These are phyloP conservation scores for Margaritifera margaritifera DNA, from an alignment of 2,888 invertebrate genomes.

Conservation along the genomic window DNA sequence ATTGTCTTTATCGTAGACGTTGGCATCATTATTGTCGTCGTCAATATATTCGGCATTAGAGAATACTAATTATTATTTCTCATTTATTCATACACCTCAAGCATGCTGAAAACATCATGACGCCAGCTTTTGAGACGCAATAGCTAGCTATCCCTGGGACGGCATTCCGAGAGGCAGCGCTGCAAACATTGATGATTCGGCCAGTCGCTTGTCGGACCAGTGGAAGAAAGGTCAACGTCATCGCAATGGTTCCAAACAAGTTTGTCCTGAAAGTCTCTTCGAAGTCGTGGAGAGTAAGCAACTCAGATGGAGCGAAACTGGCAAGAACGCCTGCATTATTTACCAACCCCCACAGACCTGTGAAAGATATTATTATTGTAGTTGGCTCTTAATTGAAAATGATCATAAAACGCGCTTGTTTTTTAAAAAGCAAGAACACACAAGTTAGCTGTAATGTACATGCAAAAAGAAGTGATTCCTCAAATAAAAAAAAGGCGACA, in stretches of 20 bases:
- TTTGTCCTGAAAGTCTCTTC: conserved; percentile 57
- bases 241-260: conserved; percentile 67
- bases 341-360: conserved; percentile 65
- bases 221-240: conserved; percentile 55
- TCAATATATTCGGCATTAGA: too few relatives aligned
- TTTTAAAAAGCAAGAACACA: too few relatives aligned
- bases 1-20: too few relatives aligned
- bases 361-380: too few relatives aligned
- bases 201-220: conserved; percentile 52
- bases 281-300: conserved; percentile 66
- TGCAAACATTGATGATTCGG: conserved; percentile 59
- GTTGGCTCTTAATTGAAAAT: too few relatives aligned
- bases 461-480: too few relatives aligned
- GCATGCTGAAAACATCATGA: conserved; percentile 60
- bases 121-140: conserved; percentile 57
- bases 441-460: too few relatives aligned
- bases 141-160: conserved; percentile 42
- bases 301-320: conserved; percentile 64
- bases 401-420: too few relatives aligned
- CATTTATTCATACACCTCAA: conserved; percentile 42
- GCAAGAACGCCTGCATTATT: conserved; percentile 65
- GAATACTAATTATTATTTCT: too few relatives aligned
- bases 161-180: conserved; percentile 50
- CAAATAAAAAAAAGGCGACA: too few relatives aligned
- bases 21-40: too few relatives aligned